These are phyloP conservation scores for Metaphire vulgaris DNA, from an alignment of 1,140 invertebrate genomes.

Conservation along the genomic window DNA sequence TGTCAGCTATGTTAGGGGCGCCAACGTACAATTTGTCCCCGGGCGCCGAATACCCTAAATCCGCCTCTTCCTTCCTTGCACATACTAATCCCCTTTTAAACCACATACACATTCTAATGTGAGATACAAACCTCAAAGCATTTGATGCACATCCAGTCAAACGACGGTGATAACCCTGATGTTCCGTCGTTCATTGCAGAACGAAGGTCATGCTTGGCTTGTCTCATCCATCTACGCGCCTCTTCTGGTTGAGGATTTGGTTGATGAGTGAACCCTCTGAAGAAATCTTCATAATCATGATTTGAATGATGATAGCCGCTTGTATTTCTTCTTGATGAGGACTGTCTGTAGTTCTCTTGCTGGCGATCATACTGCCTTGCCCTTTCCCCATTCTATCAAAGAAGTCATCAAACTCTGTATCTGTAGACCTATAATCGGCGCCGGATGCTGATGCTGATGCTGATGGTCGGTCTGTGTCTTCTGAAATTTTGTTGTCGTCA, in stretches of 20 bases:
- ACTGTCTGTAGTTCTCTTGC: not conserved
- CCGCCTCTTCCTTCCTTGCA: no score
- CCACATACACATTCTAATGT: no score
- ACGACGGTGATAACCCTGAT: conserved; percentile 8
- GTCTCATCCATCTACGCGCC: conserved; percentile 33
- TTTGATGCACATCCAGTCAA: conserved; percentile 35
- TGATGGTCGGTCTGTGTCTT: not conserved
- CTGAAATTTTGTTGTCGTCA: not conserved
- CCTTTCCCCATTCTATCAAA: not conserved
- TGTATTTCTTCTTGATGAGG: not conserved
- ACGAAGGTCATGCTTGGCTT: conserved; percentile 32
- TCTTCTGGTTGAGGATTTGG: conserved; percentile 31
- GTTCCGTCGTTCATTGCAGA: conserved; percentile 28
- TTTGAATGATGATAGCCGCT: not conserved
- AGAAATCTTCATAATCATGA: not conserved
- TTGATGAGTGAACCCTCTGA: not conserved
- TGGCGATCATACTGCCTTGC: not conserved
- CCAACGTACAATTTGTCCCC: no score
- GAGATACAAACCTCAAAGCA: conserved; percentile 35
- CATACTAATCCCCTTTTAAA: no score
- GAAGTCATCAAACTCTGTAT: not conserved
- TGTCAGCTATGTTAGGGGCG: no score
- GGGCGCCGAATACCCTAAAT: no score
- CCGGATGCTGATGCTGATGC: not conserved
- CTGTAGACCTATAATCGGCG: not conserved